A percentile compares a stretch with the other conserved stretches of the same genome.
Conservation (phyloP, 2,888 invertebrate genomes). For the Halictus quadricinctus region DNA sequence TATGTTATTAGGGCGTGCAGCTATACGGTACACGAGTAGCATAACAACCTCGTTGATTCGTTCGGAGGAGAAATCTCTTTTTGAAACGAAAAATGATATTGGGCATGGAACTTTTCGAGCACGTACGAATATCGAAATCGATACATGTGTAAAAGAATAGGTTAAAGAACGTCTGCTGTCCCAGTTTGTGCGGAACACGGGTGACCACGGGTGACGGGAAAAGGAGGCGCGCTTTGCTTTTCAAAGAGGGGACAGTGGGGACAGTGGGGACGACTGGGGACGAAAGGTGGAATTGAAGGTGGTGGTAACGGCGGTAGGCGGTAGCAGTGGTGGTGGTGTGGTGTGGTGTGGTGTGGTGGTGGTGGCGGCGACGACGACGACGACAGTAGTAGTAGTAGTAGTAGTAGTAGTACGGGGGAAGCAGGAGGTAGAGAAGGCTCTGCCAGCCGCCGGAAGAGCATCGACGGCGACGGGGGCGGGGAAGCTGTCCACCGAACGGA, state of each 20-base stretch:
- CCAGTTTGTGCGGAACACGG: not conserved
- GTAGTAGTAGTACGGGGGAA: slow-evolving; percentile 29
- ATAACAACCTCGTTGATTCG: not conserved
- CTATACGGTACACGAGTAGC: not conserved
- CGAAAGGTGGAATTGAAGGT: slow-evolving; percentile 7
- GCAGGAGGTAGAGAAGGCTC: slow-evolving; percentile 46
- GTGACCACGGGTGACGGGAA: not conserved
- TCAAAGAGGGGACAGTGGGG: not conserved
- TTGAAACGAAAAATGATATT: not conserved
- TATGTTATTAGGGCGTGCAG: not conserved
- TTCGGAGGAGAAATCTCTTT: not conserved
- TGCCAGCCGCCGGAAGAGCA: slow-evolving; percentile 54
- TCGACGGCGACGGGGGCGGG: slow-evolving; percentile 68
- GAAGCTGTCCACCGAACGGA: slow-evolving; percentile 78
- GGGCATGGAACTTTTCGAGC: not conserved
- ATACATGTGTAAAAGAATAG: slow-evolving; percentile 2
- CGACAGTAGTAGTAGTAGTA: slow-evolving; percentile 19
- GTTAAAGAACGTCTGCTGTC: slow-evolving; percentile 4
- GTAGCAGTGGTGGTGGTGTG: not conserved
- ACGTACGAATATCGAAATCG: not conserved
- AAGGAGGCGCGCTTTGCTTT: slow-evolving; percentile 13
- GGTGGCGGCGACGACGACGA: not conserved
- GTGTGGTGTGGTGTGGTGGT: not conserved
- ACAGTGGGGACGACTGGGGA: not conserved
- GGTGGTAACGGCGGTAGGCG: not conserved